Percentiles rank a stretch among this genome's conserved stretches.
These are phyloP conservation scores for Spatula versicolor DNA, from an alignment of 2,797 vertebrate genomes.

Conservation along the genomic window DNA sequence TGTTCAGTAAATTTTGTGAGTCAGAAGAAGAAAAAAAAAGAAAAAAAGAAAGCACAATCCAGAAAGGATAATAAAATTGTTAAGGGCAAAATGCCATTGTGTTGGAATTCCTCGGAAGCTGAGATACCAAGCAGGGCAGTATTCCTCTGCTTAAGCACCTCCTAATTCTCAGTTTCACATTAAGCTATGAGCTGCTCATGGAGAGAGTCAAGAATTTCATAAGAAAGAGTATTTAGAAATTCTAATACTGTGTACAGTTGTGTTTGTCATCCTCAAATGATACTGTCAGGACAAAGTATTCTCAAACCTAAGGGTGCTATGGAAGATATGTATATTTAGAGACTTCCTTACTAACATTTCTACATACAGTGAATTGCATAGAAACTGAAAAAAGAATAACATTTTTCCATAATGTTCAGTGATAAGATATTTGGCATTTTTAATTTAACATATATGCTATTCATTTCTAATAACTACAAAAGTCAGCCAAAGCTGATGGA, in stretches of 20 bases:
- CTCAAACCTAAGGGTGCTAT: background rate
- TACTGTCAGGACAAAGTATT: background rate
- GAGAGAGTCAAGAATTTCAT: background rate
- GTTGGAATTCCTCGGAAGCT: background rate
- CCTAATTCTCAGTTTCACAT: background rate
- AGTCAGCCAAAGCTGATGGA: background rate
- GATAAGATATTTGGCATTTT: background rate
- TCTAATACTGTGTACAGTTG: background rate
- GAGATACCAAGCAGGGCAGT: background rate
- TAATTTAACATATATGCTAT: fast-evolving
- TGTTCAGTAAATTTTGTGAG: background rate
- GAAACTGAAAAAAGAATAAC: background rate
- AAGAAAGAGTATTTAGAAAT: background rate
- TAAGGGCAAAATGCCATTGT: background rate
- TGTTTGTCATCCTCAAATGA: background rate
- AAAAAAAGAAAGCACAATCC: background rate
- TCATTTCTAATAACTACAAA: background rate
- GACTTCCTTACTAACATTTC: background rate
- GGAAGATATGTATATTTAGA: background rate
- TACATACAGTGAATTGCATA: background rate
- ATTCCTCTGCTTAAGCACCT: background rate
- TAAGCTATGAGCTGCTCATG: background rate
- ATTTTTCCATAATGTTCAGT: background rate
- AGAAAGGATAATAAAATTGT: background rate
- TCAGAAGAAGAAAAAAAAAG: background rate